phyloP scores from a whole-genome alignment of 2,113 vertebrate genomes.

The Nycticryphes semicollaris region DNA sequence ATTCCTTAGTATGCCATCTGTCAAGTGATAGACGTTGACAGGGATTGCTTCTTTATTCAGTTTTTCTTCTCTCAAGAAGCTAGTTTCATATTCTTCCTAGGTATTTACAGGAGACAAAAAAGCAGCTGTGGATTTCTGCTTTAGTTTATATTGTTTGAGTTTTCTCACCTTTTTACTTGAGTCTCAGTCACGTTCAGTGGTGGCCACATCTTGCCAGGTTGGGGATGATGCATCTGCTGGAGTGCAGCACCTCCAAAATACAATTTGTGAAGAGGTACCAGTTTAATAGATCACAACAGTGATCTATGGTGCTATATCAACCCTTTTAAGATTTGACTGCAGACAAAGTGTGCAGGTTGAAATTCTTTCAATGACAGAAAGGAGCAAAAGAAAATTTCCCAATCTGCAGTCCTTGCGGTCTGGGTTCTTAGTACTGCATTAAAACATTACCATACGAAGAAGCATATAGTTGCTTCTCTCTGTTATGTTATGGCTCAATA shows the following conservation, averaged over 20 bases:
- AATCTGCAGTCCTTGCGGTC: neutral
- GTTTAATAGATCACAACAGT: neutral
- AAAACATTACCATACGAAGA: neutral
- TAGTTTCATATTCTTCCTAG: neutral
- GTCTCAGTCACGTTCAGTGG: neutral
- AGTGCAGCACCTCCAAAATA: neutral
- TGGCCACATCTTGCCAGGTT: neutral
- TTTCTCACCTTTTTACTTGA: neutral
- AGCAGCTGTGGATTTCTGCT: neutral
- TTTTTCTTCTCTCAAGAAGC: neutral
- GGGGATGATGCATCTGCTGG: neutral
- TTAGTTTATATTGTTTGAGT: neutral
- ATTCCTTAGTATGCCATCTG: slow-evolving; percentile 14
- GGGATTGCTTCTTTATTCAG: neutral
- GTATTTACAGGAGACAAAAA: neutral
- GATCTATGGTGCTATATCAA: neutral
- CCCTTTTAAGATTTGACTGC: neutral
- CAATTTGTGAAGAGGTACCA: neutral
- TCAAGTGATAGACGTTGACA: neutral
- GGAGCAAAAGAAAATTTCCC: neutral
- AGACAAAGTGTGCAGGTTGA: neutral
- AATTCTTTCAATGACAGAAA: neutral
- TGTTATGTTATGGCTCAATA: neutral
- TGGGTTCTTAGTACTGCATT: neutral
- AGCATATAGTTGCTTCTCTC: neutral